Conservation (phyloP, 1,140 invertebrate genomes). For the Habropoda laboriosa region DNA sequence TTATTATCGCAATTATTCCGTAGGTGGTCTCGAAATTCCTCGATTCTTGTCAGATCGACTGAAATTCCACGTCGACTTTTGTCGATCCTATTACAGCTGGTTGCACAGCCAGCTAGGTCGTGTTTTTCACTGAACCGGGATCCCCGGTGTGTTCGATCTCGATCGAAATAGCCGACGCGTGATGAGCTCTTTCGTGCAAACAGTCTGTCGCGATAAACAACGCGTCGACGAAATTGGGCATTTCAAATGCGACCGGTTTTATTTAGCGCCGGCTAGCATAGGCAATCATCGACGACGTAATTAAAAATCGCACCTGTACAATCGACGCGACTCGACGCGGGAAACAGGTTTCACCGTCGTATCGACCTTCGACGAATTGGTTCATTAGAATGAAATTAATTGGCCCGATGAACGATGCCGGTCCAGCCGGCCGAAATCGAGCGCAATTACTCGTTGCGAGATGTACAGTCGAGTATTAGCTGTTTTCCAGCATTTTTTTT, state of each 20-base stretch:
- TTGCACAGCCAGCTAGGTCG: too few species aligned
- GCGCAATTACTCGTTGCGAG: background rate
- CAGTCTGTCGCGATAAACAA: constrained; percentile 28
- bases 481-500: too few species aligned
- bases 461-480: background rate
- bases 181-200: constrained; percentile 8
- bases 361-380: background rate
- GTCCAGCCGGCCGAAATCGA: background rate
- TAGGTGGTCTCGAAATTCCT: background rate
- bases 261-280: constrained; percentile 32
- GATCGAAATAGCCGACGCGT: constrained; percentile 11
- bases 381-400: constrained; percentile 21
- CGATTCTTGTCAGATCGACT: too few species aligned
- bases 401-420: too few species aligned
- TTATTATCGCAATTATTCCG: background rate
- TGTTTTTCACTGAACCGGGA: background rate
- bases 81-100: background rate
- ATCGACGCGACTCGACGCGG: too few species aligned
- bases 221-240: constrained; percentile 45
- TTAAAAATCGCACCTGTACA: constrained; percentile 32
- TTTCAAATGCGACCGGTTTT: constrained; percentile 44
- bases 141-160: constrained; percentile 33
- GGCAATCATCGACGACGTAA: constrained; percentile 45
- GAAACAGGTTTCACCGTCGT: too few species aligned
- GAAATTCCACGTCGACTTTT: background rate